phyloP scores from a whole-genome alignment of 2,888 invertebrate species.

The Bruchidius siliquastri region DNA sequence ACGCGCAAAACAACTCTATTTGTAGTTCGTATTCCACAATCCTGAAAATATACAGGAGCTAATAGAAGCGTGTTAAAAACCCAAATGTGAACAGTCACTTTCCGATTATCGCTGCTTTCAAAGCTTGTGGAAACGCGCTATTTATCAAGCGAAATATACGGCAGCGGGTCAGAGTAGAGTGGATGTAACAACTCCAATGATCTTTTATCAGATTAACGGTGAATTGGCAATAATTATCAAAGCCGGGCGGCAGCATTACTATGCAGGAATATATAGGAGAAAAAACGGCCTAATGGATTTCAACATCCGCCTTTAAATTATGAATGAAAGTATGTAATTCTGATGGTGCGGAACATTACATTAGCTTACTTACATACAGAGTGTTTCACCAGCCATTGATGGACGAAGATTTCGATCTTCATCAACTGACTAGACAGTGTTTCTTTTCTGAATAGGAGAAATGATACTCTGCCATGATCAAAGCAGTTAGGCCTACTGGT shows the following conservation, averaged over 20 bases:
- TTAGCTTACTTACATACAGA: background rate
- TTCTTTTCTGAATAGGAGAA: no score
- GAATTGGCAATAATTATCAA: conserved; percentile 19
- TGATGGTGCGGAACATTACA: background rate
- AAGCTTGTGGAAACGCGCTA: background rate
- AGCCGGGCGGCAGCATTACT: conserved; percentile 1
- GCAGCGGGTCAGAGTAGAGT: background rate
- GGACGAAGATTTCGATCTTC: background rate
- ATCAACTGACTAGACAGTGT: background rate
- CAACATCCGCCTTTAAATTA: conserved; percentile 15
- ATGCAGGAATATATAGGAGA: background rate
- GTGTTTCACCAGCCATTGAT: background rate
- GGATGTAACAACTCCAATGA: background rate
- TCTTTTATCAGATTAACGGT: conserved; percentile 14
- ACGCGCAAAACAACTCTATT: no score
- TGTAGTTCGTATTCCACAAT: no score
- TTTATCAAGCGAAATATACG: background rate
- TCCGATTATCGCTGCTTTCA: no score
- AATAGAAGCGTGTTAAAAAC: no score
- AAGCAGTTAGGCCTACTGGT: no score
- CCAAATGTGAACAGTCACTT: no score
- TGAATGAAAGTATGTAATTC: conserved; percentile 14
- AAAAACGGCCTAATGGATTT: conserved; percentile 10
- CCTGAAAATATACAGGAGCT: no score
- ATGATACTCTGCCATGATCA: no score